Evolutionary conservation across 2,113 vertebrate species (phyloP).

Genomic region (Xenus cinereus): DNA sequence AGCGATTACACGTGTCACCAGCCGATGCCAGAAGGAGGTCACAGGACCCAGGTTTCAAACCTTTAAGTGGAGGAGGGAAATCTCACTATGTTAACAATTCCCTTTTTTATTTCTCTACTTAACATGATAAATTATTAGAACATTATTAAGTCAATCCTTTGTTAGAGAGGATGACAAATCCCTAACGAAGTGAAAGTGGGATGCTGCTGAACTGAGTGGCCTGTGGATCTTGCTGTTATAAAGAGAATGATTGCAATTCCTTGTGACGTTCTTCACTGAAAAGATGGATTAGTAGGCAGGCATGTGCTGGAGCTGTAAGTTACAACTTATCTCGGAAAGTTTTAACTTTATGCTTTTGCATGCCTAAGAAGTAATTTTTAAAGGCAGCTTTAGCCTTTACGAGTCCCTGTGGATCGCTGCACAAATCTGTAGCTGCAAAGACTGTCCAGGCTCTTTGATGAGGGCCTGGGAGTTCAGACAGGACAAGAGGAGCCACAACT

Average conservation of each 20-base stretch:
- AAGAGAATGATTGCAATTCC: neutral
- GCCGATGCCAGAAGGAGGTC: neutral
- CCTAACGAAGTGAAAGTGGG: neutral
- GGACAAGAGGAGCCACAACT: neutral
- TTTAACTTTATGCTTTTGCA: constrained; percentile 53
- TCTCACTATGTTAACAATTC: neutral
- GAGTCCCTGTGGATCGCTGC: neutral
- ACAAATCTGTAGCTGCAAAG: constrained; percentile 49
- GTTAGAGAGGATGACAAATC: neutral
- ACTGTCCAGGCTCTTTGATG: constrained; percentile 29
- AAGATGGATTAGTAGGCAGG: constrained; percentile 54
- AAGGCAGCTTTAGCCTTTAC: constrained; percentile 43
- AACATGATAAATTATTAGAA: neutral
- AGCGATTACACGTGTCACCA: neutral
- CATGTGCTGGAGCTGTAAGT: constrained; percentile 32
- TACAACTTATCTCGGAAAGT: constrained; percentile 55
- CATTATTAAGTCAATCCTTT: neutral
- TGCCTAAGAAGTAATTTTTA: constrained; percentile 54
- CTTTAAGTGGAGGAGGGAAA: neutral
- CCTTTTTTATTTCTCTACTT: neutral
- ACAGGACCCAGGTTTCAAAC: neutral
- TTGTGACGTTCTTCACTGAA: constrained; percentile 1
- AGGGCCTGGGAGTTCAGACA: constrained; percentile 1
- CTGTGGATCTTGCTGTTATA: neutral
- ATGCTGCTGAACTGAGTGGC: neutral